Evolutionary conservation across 2,888 invertebrate species (phyloP).

Genomic region (Stratiomys singularior): DNA sequence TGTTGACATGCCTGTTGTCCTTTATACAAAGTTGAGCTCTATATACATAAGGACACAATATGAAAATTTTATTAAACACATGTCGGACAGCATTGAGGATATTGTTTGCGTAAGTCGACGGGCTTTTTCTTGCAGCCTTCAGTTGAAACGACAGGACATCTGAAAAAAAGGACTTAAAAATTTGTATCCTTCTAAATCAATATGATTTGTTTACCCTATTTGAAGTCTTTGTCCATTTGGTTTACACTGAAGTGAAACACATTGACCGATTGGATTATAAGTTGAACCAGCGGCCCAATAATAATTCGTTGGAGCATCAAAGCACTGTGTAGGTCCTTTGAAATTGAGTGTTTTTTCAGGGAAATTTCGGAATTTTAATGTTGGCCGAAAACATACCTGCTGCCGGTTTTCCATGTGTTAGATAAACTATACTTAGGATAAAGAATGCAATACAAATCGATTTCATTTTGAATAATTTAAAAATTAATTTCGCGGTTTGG

Average conservation of each 20-base stretch:
- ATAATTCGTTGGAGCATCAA: conserved; percentile 49
- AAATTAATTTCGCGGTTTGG: neutral
- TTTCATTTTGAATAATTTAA: neutral
- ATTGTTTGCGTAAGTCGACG: conserved; percentile 54
- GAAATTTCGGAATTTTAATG: too few species aligned
- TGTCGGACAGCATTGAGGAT: conserved; percentile 57
- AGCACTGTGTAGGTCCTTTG: conserved; percentile 39
- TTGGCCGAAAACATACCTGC: neutral
- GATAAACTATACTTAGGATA: neutral
- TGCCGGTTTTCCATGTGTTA: neutral
- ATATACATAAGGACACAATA: too few species aligned
- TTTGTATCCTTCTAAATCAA: neutral
- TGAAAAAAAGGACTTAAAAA: neutral
- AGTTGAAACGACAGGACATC: conserved; percentile 35
- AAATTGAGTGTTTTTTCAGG: neutral
- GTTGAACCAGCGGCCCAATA: conserved; percentile 47
- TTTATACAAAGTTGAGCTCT: too few species aligned
- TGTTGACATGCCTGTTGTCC: too few species aligned
- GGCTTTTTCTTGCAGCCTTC: conserved; percentile 54
- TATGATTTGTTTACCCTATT: conserved; percentile 50
- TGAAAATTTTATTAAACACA: neutral
- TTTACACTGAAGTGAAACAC: conserved; percentile 52
- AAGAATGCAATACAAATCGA: neutral
- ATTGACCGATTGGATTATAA: conserved; percentile 54
- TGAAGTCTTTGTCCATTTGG: conserved; percentile 45